Conservation (phyloP, 2,797 vertebrate genomes). For the Chrosomus eos region DNA sequence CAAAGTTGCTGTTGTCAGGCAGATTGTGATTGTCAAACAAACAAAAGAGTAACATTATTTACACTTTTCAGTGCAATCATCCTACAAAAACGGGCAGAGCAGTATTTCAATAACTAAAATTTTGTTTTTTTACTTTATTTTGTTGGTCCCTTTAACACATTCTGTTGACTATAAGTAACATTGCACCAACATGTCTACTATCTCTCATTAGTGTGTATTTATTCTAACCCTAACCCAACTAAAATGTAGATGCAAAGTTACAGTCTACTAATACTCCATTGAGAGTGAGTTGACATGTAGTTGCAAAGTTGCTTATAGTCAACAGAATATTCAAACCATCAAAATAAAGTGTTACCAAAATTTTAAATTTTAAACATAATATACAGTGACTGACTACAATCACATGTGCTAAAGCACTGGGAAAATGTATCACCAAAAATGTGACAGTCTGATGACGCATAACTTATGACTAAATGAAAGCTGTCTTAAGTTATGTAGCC, state of each 20-base stretch:
- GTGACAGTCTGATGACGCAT: slow-evolving; percentile 55
- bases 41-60: neutral
- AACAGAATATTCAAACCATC: too few species aligned
- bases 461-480: slow-evolving; percentile 59
- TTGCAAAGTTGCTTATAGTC: too few species aligned
- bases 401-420: slow-evolving; percentile 49
- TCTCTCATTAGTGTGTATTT: too few species aligned
- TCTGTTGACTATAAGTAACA: too few species aligned
- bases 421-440: slow-evolving; percentile 52
- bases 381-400: slow-evolving; percentile 25
- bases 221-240: too few species aligned
- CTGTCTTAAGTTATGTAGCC: slow-evolving; percentile 49
- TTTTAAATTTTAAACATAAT: neutral
- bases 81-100: neutral
- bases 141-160: too few species aligned
- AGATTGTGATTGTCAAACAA: neutral
- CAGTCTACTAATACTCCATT: too few species aligned
- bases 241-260: too few species aligned
- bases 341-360: too few species aligned
- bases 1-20: neutral
- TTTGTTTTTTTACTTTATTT: too few species aligned
- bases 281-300: too few species aligned
- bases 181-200: too few species aligned
- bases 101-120: neutral
- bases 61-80: neutral